Evolutionary conservation across 2,113 vertebrate genomes (phyloP), one percentile per base, ranked within the genome.

Genomic region (Toxotes chatareus): DNA sequence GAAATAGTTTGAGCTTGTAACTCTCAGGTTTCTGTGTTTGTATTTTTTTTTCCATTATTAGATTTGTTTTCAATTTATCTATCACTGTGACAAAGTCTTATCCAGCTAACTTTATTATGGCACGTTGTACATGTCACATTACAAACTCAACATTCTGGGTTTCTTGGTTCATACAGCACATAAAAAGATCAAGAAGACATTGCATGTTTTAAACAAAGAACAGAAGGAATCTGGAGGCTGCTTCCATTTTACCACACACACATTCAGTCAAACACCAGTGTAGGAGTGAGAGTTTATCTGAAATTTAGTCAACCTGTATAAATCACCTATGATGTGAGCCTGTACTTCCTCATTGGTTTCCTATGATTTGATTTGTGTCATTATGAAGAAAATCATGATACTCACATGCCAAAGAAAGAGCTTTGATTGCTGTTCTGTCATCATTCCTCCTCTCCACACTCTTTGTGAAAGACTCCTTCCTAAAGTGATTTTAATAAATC

Each of bases 51-150:
- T 40, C 14, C 65, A 47, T 13, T 51, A 6, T 63, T 64, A 3
- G 1, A 31, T 27, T 65, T 74, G 42, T 70, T 84, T 76, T 69
- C 1, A 10, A 31, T 59, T 72, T n/a, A 66, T 80, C 17, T 16
- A 19, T 70, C 51, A 63, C 36, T 9, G 12, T 76, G 79, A 78
- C 69, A 73, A 27, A 27, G 4, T 72, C 87, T 65, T 51, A 77
- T 80, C 88, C 74, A 84, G 63, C 84, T 72, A 76, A 55, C 75
- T 92, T 94, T 91, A 92, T 92, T 93, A 94, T 94, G 94, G 94
- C 92, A 94, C 94, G 92, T 92, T 94, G 78, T 92, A 94, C 93
- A 93, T 86, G 83, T 90, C 84, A 92, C 78, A 3, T 87, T 88
- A 92, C 89, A 88, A 91, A 92, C 69, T 86, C 79, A 83, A 89